These are phyloP conservation scores for Leucophenga varia DNA, from an alignment of 1,140 invertebrate genomes.

Conservation along the genomic window DNA sequence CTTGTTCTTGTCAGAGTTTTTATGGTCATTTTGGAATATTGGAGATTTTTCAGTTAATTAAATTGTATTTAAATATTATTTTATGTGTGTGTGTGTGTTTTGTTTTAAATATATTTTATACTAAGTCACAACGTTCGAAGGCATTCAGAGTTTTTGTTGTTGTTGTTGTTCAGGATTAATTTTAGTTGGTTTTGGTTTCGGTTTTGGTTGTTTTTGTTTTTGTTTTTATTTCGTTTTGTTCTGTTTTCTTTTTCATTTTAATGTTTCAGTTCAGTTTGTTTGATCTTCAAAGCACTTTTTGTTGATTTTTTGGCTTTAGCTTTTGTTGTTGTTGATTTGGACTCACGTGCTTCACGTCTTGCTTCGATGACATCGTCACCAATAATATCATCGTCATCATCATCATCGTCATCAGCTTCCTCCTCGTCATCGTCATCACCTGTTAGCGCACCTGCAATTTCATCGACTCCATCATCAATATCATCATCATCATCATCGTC, in stretches of 20 bases:
- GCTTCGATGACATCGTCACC: slow-evolving; percentile 68
- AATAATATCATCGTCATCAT: slow-evolving; percentile 66
- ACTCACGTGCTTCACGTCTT: slow-evolving; percentile 75
- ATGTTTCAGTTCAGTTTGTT: slow-evolving; percentile 55
- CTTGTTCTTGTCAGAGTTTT: slow-evolving; percentile 20
- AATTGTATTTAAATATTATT: too few species aligned
- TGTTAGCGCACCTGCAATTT: slow-evolving; percentile 63
- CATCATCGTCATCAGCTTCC: slow-evolving; percentile 74
- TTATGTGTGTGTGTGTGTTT: too few species aligned
- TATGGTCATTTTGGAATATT: too few species aligned
- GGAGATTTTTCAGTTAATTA: too few species aligned
- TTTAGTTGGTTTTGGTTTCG: not conserved
- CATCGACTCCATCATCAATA: slow-evolving; percentile 62
- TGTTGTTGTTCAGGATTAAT: slow-evolving; percentile 11
- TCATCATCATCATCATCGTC: slow-evolving; percentile 60
- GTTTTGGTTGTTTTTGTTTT: slow-evolving; percentile 8
- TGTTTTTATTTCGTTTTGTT: slow-evolving; percentile 15
- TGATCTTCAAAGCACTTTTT: slow-evolving; percentile 58
- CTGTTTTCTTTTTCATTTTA: slow-evolving; percentile 23
- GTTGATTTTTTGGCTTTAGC: slow-evolving; percentile 59
- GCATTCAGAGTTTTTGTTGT: too few species aligned
- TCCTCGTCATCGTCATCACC: slow-evolving; percentile 72
- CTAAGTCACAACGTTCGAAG: too few species aligned
- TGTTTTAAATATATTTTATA: too few species aligned
- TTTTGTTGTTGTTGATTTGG: slow-evolving; percentile 65